Percentiles rank a stretch among this genome's conserved stretches.
These are phyloP conservation scores for Helicoverpa armigera DNA, from an alignment of 1,140 invertebrate species.

Conservation along the genomic window DNA sequence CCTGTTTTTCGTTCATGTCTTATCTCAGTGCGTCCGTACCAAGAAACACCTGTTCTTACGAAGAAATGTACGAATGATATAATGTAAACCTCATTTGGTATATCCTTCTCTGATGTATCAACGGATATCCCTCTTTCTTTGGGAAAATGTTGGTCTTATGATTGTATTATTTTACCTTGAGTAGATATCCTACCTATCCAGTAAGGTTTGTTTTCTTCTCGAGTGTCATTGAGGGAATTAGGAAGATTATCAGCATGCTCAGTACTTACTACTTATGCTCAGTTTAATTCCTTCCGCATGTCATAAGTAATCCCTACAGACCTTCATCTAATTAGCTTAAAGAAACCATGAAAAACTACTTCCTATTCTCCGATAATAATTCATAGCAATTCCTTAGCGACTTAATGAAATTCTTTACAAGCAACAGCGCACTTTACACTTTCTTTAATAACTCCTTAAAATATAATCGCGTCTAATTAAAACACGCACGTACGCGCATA, in stretches of 20 bases:
- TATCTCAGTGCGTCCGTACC: not conserved
- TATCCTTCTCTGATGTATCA: not conserved
- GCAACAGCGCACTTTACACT: not conserved
- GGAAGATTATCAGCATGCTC: not conserved
- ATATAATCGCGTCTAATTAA: conserved; percentile 5
- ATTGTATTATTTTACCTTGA: too few relatives aligned
- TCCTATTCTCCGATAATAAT: not conserved
- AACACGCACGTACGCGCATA: not conserved
- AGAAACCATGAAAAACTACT: not conserved
- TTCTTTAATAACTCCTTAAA: not conserved
- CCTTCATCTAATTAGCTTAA: not conserved
- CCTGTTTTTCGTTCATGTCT: not conserved
- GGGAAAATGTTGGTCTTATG: too few relatives aligned
- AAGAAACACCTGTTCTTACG: conserved; percentile 15
- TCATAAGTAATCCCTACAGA: not conserved
- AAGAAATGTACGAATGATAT: not conserved
- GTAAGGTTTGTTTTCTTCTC: not conserved
- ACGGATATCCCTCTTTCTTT: too few relatives aligned
- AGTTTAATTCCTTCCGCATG: not conserved
- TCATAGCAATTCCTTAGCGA: not conserved
- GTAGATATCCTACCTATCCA: too few relatives aligned
- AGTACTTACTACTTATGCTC: not conserved
- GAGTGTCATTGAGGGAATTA: not conserved
- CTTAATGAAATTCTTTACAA: not conserved
- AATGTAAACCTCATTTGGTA: not conserved